Base-by-base conservation (phyloP, 2,888 invertebrate genomes). In the Ectemnius cavifrons region DNA sequence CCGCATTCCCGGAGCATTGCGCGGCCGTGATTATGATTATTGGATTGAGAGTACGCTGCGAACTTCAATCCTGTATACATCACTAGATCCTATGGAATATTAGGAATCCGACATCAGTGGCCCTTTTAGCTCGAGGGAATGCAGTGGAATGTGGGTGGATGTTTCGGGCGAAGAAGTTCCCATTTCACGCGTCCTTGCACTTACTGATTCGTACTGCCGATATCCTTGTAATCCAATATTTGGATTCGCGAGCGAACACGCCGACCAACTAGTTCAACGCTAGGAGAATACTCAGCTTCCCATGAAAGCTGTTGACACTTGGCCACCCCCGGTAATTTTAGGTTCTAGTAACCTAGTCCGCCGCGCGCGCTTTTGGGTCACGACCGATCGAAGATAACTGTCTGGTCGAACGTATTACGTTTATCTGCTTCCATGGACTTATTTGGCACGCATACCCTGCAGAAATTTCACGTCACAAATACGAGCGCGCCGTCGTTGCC, bases 331-430 rank as follows among this genome's bases (percentile, higher is more conserved):
- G 63, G 59, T 59, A 56, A 66, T 70, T 67, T 65, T 61, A 56
- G 62, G 66, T 62, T 67, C 59, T 58, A 23, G 58, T 78, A 80
- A 73, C 71, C 73, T 67, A 78, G 63, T 81, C 66, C 68, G 37
- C 47, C 63, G 58, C 37, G 58, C 37, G 66, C 52, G 74, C 72
- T 82, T 81, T 78, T 69, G 63, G 80, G 78, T 81, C 79, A 79
- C 46, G 46, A 63, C 49, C 75, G 80, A 81, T 79, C 77, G 82
- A 78, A 79, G 82, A 81, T 75, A 75, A 70, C 76, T 60, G 58
- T 23, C 20, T 20, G 20, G 11, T n/a, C n/a, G 57, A 18, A 46
- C 56, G 63, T 63, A 56, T 73, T 66, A 70, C 60, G 68, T 70
- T 80, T 62, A 78, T 78, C 72, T 64, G 27, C 28, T 62, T 63